These are phyloP conservation scores for Bellardia pandia DNA, from an alignment of 2,888 invertebrate species.

Conservation along the genomic window DNA sequence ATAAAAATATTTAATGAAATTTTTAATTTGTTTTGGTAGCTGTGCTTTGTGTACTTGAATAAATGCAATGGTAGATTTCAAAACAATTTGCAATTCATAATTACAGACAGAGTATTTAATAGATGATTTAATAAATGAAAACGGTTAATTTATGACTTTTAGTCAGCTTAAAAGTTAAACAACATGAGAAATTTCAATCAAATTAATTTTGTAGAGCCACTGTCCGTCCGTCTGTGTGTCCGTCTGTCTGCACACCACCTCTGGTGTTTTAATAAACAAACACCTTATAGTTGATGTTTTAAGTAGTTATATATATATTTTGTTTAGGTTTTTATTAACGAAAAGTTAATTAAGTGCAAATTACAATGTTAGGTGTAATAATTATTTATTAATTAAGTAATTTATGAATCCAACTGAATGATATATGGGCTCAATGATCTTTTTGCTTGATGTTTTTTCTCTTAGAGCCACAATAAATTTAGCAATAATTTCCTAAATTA, in stretches of 20 bases:
- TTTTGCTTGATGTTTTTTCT: not conserved
- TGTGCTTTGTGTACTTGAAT: not conserved
- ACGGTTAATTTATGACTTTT: slow-evolving; percentile 62
- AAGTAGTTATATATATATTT: not conserved
- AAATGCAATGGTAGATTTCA: slow-evolving; percentile 64
- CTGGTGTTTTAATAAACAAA: slow-evolving; percentile 27
- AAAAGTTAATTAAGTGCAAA: slow-evolving; percentile 31
- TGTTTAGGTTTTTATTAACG: not conserved
- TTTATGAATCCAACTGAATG: slow-evolving; percentile 7
- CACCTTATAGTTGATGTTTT: slow-evolving; percentile 5
- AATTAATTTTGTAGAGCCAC: slow-evolving; percentile 9
- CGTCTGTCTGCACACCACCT: slow-evolving; percentile 10
- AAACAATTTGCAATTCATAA: slow-evolving; percentile 44
- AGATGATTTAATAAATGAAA: slow-evolving; percentile 57
- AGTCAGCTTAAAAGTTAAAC: slow-evolving; percentile 16
- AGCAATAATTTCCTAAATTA: not conserved
- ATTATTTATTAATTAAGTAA: slow-evolving; percentile 41
- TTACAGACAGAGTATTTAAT: slow-evolving; percentile 50
- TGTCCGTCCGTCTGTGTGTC: not conserved
- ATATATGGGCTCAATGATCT: slow-evolving; percentile 67
- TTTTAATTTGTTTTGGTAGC: slow-evolving; percentile 31
- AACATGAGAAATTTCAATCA: slow-evolving; percentile 10
- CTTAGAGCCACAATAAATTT: not conserved
- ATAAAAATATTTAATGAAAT: slow-evolving; percentile 19
- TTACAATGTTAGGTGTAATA: slow-evolving; percentile 35